phyloP scores from a whole-genome alignment of 2,113 vertebrate species.

The Platanista minor region DNA sequence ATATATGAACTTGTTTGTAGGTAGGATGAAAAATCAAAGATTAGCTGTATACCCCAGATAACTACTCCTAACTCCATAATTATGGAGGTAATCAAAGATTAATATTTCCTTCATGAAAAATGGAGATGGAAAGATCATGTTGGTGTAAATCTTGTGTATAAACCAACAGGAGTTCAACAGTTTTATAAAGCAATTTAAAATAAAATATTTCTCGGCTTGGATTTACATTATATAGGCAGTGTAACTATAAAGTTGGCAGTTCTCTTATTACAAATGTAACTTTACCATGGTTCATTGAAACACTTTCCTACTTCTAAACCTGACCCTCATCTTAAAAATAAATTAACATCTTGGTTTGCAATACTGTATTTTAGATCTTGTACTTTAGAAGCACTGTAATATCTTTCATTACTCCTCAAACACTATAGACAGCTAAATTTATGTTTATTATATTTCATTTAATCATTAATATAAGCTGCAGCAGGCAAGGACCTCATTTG shows the following conservation, averaged over 20 bases:
- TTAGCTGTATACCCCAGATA: neutral
- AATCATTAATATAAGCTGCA: constrained; percentile 45
- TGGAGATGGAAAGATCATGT: neutral
- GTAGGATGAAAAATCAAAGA: constrained; percentile 14
- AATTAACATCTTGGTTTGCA: constrained; percentile 28
- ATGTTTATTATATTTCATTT: constrained; percentile 46
- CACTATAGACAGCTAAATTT: constrained; percentile 10
- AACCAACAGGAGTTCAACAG: constrained; percentile 30
- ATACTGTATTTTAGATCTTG: constrained; percentile 25
- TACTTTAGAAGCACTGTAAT: constrained; percentile 30
- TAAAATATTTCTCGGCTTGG: constrained; percentile 17
- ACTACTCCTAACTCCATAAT: neutral
- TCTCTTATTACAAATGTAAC: constrained; percentile 30
- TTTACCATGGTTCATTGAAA: neutral
- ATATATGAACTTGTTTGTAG: neutral
- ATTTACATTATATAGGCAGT: neutral
- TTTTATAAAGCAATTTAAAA: constrained; percentile 51
- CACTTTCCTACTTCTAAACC: neutral
- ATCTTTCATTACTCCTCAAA: constrained; percentile 26
- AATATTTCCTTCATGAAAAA: constrained; percentile 36
- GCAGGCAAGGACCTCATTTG: constrained; percentile 34
- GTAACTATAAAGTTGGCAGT: neutral
- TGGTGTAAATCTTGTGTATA: constrained; percentile 10
- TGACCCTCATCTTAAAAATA: constrained; percentile 42
- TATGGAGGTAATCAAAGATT: constrained; percentile 32